phyloP scores from a whole-genome alignment of 2,113 vertebrate genomes.

The Catharus minimus region DNA sequence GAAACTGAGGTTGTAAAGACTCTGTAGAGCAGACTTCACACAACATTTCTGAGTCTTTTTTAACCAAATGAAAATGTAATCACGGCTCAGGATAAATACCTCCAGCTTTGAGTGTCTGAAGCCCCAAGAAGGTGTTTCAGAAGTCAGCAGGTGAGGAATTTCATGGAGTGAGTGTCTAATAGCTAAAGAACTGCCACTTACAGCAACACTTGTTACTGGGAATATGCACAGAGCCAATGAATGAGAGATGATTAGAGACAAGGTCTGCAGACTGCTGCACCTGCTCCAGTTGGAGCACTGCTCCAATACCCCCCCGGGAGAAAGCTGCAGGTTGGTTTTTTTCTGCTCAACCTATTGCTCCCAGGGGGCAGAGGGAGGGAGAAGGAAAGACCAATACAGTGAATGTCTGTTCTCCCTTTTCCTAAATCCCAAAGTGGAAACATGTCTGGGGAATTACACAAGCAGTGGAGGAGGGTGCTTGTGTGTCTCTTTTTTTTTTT shows the following conservation, averaged over 20 bases:
- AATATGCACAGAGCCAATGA: constrained; percentile 26
- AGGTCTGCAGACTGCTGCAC: neutral
- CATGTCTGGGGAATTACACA: neutral
- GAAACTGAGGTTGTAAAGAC: neutral
- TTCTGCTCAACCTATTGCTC: neutral
- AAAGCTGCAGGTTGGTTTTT: neutral
- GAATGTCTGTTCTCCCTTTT: neutral
- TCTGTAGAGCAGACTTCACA: neutral
- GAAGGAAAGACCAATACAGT: neutral
- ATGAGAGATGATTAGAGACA: constrained; percentile 19
- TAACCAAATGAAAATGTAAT: neutral
- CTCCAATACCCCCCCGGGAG: neutral
- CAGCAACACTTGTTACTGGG: neutral
- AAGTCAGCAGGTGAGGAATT: constrained; percentile 21
- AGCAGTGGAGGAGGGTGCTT: neutral
- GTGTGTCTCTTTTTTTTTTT: neutral
- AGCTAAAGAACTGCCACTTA: constrained; percentile 47
- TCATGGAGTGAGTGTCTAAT: neutral
- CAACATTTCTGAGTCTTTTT: neutral
- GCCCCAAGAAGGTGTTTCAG: constrained; percentile 6
- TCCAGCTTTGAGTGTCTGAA: constrained; percentile 6
- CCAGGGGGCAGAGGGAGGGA: neutral
- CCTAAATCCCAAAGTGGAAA: neutral
- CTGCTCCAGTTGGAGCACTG: neutral
- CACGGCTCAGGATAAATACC: neutral